Percentiles rank a stretch among this genome's conserved stretches.
These are phyloP conservation scores for Pristionchus mayeri DNA, from an alignment of 2,888 invertebrate species.

Conservation along the genomic window DNA sequence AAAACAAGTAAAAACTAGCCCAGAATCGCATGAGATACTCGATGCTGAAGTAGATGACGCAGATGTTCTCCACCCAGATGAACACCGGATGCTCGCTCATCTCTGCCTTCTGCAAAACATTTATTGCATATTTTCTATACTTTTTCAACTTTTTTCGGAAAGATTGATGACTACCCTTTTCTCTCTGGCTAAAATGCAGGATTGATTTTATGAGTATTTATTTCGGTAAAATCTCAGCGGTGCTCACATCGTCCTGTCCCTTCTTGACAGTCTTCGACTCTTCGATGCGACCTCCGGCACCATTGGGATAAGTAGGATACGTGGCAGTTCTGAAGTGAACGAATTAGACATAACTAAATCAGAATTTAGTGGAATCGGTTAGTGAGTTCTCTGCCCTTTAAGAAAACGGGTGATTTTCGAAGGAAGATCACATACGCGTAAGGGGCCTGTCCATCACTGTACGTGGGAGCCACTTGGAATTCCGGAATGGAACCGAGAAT, in stretches of 20 bases:
- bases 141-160: neutral
- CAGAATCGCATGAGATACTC: constrained; percentile 72
- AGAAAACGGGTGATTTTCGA: no score
- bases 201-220: neutral
- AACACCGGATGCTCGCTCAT: constrained; percentile 76
- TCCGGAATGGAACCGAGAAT: constrained; percentile 75
- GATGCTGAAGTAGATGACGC: constrained; percentile 74
- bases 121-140: no score
- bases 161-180: no score
- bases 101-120: constrained; percentile 56
- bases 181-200: no score
- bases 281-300: constrained; percentile 66
- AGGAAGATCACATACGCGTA: constrained; percentile 44
- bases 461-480: constrained; percentile 72
- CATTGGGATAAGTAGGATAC: constrained; percentile 73
- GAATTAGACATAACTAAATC: no score
- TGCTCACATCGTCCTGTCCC: constrained; percentile 61
- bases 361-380: no score
- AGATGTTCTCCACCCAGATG: constrained; percentile 75
- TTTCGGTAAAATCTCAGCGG: constrained; percentile 1
- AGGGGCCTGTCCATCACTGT: constrained; percentile 58
- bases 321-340: constrained; percentile 68
- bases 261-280: constrained; percentile 69
- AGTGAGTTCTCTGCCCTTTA: no score
- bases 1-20: neutral